Evolutionary conservation across 2,797 vertebrate genomes (phyloP), one percentile per base, ranked within the genome.

Genomic region (Podargus strigoides): DNA sequence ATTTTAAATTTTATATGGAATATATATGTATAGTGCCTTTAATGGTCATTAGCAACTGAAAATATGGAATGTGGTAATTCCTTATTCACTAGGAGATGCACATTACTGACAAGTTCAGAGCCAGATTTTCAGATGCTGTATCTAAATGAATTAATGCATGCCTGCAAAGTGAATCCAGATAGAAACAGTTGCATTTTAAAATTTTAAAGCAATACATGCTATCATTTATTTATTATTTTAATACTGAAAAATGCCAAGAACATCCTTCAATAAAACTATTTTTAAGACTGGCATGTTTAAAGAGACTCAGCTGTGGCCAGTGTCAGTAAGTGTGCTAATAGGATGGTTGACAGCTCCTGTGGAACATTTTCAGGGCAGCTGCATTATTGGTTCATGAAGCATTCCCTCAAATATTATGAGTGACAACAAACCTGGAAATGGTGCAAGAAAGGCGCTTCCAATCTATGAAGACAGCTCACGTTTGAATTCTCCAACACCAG

Each of bases 391-490:
- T 97, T 97, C 94, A 95, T 95, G 95, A 96, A 97, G 86, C 94
- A 95, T 96, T 97, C 87, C 73, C 49, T 96, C 78, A 83, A 89
- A 97, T 97, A 97, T 97, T 95, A 97, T 95, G 96, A 97, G 93
- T 96, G 96, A 97, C 96, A 97, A 97, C 84, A 95, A 97, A 96
- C 89, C 85, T 97, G 94, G 90, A 97, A 95, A 92, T 62, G 41
- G 93, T 95, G 94, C 81, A 96, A 95, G 84, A 91, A 96, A 96
- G 94, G 84, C 5, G 1, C n/a, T 95, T 93, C 85, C 89, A 92
- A 86, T 88, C 87, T 92, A 93, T 53, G 78, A 92, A 97, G 95
- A 89, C 90, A 96, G 90, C 67, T 94, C 79, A 86, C 0, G 7
- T 97, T 95, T 95, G 93, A 94, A 91, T 91, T 93, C 89, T 95